Evolutionary conservation across 2,797 vertebrate species (phyloP), one percentile per base, ranked within the genome.

Genomic region (Passerculus sandwichensis): DNA sequence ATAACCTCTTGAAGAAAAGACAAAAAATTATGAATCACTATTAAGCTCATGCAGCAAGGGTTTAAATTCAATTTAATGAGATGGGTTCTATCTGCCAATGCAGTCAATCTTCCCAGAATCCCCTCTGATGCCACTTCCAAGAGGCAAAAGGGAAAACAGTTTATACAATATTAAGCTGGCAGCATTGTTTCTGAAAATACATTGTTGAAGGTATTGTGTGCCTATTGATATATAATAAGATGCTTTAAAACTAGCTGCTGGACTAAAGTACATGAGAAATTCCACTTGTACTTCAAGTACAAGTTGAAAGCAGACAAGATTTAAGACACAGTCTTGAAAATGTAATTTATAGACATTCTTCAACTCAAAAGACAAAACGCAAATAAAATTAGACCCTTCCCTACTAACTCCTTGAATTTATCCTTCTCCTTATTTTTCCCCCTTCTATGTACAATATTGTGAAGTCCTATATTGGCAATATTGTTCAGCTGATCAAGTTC

Each of bases 11-110:
- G 45, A 82, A 34, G 7, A 66, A 69, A 88, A 71, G n/a, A 89
- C 25, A 82, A 69, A 95, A 89, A 91, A 74, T 8, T 73, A 79
- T 25, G 11, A 93, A 51, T 91, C 71, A 70, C 10, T 16, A 59
- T 91, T 75, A 91, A 79, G 34, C 77, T 86, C 45, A 86, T 80
- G 59, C 94, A 88, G 59, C 50, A 79, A 81, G 30, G 54, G 60
- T 87, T 95, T 92, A 86, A 88, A 88, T 72, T 81, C 13, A 9
- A 57, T 85, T 96, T 84, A 88, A 38, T 75, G 76, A 82, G 66
- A 90, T 34, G 17, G 12, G 15, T 79, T 36, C 73, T 70, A 23
- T 48, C 54, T 82, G 60, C 42, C 73, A 85, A 23, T 38, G 38
- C 18, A 79, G 74, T 11, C 42, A 16, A 4, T 59, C 27, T 92